Evolutionary conservation across 2,113 vertebrate genomes (phyloP), one percentile per base, ranked within the genome.

Genomic region (Austrofundulus limnaeus): DNA sequence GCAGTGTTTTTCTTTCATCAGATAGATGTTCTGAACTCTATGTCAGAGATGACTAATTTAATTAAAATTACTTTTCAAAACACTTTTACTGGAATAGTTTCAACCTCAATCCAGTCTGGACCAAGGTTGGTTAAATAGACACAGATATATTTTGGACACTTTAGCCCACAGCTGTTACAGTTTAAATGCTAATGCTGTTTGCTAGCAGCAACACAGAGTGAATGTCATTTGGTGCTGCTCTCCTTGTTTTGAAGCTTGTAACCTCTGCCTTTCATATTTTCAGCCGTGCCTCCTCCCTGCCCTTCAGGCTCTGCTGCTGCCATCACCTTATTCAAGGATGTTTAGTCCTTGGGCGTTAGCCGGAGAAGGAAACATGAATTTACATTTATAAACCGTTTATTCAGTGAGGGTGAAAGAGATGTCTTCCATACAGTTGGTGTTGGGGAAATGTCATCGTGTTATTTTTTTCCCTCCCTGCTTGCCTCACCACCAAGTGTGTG

Each of bases 331-430:
- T 61, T 61, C 77, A 72, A 57, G 19, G 21, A 41, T 73, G 59
- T 78, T 43, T 50, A 64, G 70, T 81, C 75, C 54, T 77, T 83
- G 71, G 75, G 72, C 65, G 50, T 41, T 71, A 4, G 78, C 75
- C 77, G 66, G 46, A 76, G 59, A 76, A 69, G 43, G 25, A 72
- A 85, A 78, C 78, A 82, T 74, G 78, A 86, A 89, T 88, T 86
- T 84, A 84, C 85, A 90, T 91, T 83, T 88, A 85, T 85, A 87
- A 91, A 90, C 76, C 72, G 25, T 87, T 87, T 87, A 89, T 89
- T 85, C 81, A 82, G 74, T 66, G 72, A 84, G 71, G 84, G 75
- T 43, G 68, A 58, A 77, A 82, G 77, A 86, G 75, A 85, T 76
- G 61, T 84, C 61, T 80, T 66, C 72, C 66, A 59, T 75, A 58